Base-by-base conservation (phyloP, 2,113 vertebrate genomes). In the Propithecus coquereli region DNA sequence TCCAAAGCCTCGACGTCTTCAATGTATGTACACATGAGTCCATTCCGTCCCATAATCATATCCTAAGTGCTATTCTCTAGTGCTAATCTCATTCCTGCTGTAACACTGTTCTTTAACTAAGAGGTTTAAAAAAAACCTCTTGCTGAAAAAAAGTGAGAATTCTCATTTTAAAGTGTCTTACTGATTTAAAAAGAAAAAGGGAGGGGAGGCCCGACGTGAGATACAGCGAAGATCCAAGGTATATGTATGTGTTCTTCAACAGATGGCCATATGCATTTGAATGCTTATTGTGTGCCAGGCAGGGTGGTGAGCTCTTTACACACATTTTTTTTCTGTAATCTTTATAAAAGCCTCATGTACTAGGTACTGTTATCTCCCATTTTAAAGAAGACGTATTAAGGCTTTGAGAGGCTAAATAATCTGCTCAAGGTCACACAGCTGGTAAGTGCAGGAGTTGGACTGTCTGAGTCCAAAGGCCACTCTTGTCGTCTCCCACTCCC, bases 101-200 rank as follows among this genome's bases (percentile, higher is more conserved):
- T 87, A 84, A 87, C 70, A 80, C 6, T 47, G 12, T 66, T 71
- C 86, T 95, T 85, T 34, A 88, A 84, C 66, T 37, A 84, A 83
- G 37, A 66, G 22, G 9, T 43, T 94, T 94, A 73, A 22, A 30
- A 80, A 74, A 32, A 76, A 32, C 8, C 1, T 18, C 45, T 77
- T 81, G 66, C 66, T 87, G 74, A 59, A 65, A 61, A 68, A n/a
- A 85, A 76, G 30, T 34, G 57, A 90, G 37, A 30, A 65, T 71
- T 95, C 20, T 95, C 37, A 87, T 40, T 94, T 97, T 92, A 87
- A 95, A 79, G 71, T 92, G 59, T 63, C 30, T 66, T 91, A 59
- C 16, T 54, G 47, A 37, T 82, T 81, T 54, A 47, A 95, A 94
- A 93, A 54, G 37, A 22, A n/a, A 59, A 57, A 45, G 34, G 5